Conservation (phyloP, 1,140 invertebrate species). For the Cydia fagiglandana region DNA sequence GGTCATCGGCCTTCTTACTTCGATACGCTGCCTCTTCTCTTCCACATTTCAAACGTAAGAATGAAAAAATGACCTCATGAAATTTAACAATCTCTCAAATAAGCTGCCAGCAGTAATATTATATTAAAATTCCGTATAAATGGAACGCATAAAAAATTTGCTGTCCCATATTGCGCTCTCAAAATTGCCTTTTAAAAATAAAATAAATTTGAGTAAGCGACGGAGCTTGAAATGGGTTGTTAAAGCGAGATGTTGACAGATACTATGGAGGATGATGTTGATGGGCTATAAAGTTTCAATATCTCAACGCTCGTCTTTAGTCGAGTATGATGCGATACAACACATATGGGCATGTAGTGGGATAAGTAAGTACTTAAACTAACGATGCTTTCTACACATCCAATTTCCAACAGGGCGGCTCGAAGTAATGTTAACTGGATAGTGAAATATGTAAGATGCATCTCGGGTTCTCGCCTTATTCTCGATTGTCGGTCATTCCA, state of each 20-base stretch:
- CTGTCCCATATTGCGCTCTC: constrained; percentile 26
- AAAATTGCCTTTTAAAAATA: constrained; percentile 19
- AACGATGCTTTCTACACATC: constrained; percentile 25
- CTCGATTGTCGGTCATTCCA: constrained; percentile 12
- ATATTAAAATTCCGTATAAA: constrained; percentile 35
- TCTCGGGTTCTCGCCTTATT: constrained; percentile 19
- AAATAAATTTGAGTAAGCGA: constrained; percentile 29
- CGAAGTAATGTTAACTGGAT: not conserved
- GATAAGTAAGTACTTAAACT: constrained; percentile 4
- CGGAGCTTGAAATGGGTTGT: constrained; percentile 31
- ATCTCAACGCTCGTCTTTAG: constrained; percentile 5
- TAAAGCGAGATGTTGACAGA: constrained; percentile 19
- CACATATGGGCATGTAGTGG: not conserved
- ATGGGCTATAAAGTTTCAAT: constrained; percentile 34
- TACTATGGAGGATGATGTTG: constrained; percentile 15
- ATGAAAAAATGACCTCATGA: constrained; percentile 45
- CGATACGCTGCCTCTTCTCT: constrained; percentile 40
- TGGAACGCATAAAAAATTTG: constrained; percentile 38
- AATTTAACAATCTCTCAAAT: constrained; percentile 48
- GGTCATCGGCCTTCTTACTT: constrained; percentile 66
- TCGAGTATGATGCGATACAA: constrained; percentile 13
- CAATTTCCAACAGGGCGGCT: constrained; percentile 21
- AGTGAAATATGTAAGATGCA: constrained; percentile 25
- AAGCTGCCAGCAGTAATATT: constrained; percentile 39
- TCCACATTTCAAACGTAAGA: constrained; percentile 49